Conservation (phyloP, 2,113 vertebrate species). For the Archilochus colubris region DNA sequence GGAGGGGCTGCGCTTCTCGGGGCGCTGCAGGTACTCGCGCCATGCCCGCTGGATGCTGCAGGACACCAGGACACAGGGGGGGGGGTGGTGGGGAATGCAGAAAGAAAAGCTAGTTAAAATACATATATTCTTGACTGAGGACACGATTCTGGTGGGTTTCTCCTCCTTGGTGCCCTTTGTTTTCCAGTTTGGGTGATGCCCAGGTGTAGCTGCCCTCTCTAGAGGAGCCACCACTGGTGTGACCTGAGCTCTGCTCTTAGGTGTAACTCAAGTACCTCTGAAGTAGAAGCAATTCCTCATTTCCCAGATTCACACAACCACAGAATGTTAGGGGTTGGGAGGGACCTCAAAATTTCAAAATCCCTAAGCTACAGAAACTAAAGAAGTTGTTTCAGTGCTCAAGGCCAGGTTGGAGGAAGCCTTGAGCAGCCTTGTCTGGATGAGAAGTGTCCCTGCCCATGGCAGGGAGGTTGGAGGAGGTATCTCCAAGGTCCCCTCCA, state of each 20-base stretch:
- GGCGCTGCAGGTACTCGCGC: constrained; percentile 86
- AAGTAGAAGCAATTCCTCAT: neutral
- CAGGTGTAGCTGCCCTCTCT: fast-evolving
- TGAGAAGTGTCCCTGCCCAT: too few relatives aligned
- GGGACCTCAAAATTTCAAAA: neutral
- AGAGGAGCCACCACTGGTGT: fast-evolving
- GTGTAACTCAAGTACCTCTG: too few relatives aligned
- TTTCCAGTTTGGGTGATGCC: fast-evolving
- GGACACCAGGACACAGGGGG: neutral
- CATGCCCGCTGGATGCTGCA: constrained; percentile 90
- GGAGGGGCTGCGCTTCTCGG: constrained; percentile 87
- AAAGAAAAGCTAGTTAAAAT: neutral
- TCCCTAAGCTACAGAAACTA: neutral
- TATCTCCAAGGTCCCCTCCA: too few relatives aligned
- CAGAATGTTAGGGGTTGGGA: too few relatives aligned
- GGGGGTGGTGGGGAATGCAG: too few relatives aligned
- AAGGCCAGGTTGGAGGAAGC: too few relatives aligned
- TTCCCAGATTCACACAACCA: neutral
- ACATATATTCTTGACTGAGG: fast-evolving
- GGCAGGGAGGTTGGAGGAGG: too few relatives aligned
- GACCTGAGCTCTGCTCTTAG: too few relatives aligned
- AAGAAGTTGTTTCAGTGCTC: neutral
- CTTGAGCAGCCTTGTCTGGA: too few relatives aligned
- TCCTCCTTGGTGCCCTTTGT: neutral
- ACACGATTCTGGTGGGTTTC: fast-evolving